Percentiles rank a stretch among this genome's conserved stretches.
These are phyloP conservation scores for Chaetura pelagica DNA, from an alignment of 2,113 vertebrate genomes.

Conservation along the genomic window DNA sequence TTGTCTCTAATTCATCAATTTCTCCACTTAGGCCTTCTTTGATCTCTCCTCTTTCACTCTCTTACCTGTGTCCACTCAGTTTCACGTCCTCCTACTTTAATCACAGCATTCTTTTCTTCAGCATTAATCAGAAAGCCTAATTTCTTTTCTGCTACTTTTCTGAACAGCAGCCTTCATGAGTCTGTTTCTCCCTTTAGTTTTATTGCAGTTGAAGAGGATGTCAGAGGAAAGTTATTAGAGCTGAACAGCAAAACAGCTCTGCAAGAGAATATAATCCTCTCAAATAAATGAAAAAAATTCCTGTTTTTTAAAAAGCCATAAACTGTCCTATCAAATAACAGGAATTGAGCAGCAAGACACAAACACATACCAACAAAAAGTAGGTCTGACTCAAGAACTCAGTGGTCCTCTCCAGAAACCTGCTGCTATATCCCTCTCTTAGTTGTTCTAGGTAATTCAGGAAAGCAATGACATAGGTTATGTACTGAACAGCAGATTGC, in stretches of 20 bases:
- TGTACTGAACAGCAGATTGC: background rate
- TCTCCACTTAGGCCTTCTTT: conserved; percentile 15
- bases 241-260: background rate
- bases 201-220: conserved; percentile 3
- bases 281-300: background rate
- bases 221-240: background rate
- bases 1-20: conserved; percentile 2
- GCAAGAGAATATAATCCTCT: background rate
- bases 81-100: conserved; percentile 36
- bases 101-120: conserved; percentile 26
- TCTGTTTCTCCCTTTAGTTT: background rate
- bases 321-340: background rate
- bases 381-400: background rate
- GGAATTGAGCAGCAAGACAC: background rate
- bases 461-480: background rate
- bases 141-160: conserved; percentile 18
- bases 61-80: background rate
- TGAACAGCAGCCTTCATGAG: background rate
- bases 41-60: conserved; percentile 35
- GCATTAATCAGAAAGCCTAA: conserved; percentile 31
- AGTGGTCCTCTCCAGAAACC: background rate
- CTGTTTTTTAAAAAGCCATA: background rate
- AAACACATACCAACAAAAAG: background rate
- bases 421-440: background rate
- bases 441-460: background rate